A percentile compares a stretch with the other conserved stretches of the same genome.
Evolutionary conservation across 2,113 vertebrate species (phyloP).

Genomic region (Upupa epops): DNA sequence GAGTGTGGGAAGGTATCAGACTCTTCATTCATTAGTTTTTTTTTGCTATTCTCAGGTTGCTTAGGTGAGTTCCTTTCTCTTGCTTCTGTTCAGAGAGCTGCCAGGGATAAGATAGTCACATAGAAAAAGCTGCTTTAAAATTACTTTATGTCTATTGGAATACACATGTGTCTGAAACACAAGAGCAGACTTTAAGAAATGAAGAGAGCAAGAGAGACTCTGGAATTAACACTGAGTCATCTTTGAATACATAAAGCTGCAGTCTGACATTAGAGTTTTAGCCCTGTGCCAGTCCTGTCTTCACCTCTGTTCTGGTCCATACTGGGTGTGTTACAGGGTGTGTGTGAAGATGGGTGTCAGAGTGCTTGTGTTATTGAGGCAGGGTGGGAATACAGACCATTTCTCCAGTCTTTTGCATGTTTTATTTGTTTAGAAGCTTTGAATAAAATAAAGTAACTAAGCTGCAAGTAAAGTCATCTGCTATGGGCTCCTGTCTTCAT

Average conservation of each 20-base stretch:
- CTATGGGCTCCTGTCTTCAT: no score
- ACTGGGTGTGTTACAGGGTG: accelerated
- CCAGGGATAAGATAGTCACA: background rate
- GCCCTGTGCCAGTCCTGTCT: background rate
- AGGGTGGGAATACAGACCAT: no score
- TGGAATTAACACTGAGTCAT: no score
- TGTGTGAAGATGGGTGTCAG: background rate
- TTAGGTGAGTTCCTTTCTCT: background rate
- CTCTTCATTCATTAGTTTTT: background rate
- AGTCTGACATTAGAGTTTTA: accelerated
- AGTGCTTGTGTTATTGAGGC: background rate
- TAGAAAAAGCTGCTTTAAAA: background rate
- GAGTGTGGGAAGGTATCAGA: background rate
- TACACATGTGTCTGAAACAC: accelerated
- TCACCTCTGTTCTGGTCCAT: accelerated
- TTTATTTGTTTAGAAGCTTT: no score
- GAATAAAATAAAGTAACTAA: no score
- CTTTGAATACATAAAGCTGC: background rate
- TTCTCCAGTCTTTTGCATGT: no score
- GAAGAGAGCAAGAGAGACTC: background rate
- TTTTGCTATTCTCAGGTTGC: background rate
- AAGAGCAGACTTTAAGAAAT: background rate
- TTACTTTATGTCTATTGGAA: background rate
- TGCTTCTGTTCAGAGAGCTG: background rate
- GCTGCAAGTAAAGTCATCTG: no score